Evolutionary conservation across 2,888 invertebrate genomes (phyloP), one percentile per base, ranked within the genome.

Genomic region (Psylliodes chrysocephalus): DNA sequence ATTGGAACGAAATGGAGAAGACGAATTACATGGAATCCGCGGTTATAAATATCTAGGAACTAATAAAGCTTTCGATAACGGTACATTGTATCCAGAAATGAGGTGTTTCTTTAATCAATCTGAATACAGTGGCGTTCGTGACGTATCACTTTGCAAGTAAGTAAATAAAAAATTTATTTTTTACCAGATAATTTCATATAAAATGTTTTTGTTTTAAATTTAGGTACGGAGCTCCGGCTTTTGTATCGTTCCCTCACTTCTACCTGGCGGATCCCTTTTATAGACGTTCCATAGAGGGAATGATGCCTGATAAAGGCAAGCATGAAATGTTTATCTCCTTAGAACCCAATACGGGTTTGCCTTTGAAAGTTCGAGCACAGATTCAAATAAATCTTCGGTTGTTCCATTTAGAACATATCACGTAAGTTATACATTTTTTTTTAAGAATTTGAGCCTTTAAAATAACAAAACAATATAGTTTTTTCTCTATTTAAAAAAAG

Each of bases 181-280:
- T n/a, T n/a, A n/a, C n/a, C n/a, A n/a, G n/a, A n/a, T n/a, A n/a
- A n/a, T n/a, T n/a, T n/a, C n/a, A n/a, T n/a, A n/a, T n/a, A n/a
- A n/a, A n/a, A n/a, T n/a, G n/a, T n/a, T n/a, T n/a, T n/a, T n/a
- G n/a, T n/a, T n/a, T n/a, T n/a, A n/a, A n/a, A n/a, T 72, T 51
- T 51, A 89, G 91, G 66, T 89, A 85, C 81, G 91, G 90, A 53
- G 92, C 94, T n/a, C 95, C 95, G 0, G 91, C 91, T 10, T 92
- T 90, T 81, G 86, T 93, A 18, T 91, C 93, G 0, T 88, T 89
- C 73, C 95, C 95, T 0, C 94, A 95, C 80, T 94, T 94, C 83
- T 88, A 90, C 71, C 79, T 90, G 74, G 88, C 90, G 0, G 92
- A 93, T 81, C 85, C 86, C 0, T 83, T 83, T 67, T 94, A 93